phyloP scores from a whole-genome alignment of 1,140 invertebrate genomes.

The Drosophila tsacasi region DNA sequence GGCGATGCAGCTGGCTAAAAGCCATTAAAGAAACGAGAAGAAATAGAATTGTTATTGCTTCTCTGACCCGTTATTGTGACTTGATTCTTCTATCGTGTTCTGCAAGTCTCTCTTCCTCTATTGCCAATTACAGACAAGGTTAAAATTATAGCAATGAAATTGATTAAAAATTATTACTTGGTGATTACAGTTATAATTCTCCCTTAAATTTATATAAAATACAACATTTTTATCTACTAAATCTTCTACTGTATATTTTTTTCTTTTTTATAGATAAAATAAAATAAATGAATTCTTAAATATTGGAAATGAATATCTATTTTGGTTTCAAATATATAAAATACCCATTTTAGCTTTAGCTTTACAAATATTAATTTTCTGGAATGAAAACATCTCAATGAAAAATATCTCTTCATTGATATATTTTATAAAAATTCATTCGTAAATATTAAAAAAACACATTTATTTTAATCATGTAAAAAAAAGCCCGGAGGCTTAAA shows the following conservation, averaged over 20 bases:
- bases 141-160: neutral
- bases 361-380: too few relatives aligned
- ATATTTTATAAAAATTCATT: neutral
- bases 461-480: neutral
- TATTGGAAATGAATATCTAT: too few relatives aligned
- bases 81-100: constrained; percentile 30
- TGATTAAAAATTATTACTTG: neutral
- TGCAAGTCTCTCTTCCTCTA: neutral
- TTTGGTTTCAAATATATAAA: too few relatives aligned
- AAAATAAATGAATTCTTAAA: too few relatives aligned
- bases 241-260: too few relatives aligned
- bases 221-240: too few relatives aligned
- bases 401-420: neutral
- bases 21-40: constrained; percentile 40
- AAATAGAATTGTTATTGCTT: constrained; percentile 42
- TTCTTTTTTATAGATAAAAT: too few relatives aligned
- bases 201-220: too few relatives aligned
- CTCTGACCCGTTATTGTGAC: constrained; percentile 45
- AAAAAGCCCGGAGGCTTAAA: neutral
- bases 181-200: too few relatives aligned
- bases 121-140: constrained; percentile 10
- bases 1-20: constrained; percentile 34
- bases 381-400: too few relatives aligned
- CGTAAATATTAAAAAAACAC: neutral
- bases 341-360: too few relatives aligned